Evolutionary conservation across 2,113 vertebrate genomes (phyloP).

Genomic region (Heteronetta atricapilla): DNA sequence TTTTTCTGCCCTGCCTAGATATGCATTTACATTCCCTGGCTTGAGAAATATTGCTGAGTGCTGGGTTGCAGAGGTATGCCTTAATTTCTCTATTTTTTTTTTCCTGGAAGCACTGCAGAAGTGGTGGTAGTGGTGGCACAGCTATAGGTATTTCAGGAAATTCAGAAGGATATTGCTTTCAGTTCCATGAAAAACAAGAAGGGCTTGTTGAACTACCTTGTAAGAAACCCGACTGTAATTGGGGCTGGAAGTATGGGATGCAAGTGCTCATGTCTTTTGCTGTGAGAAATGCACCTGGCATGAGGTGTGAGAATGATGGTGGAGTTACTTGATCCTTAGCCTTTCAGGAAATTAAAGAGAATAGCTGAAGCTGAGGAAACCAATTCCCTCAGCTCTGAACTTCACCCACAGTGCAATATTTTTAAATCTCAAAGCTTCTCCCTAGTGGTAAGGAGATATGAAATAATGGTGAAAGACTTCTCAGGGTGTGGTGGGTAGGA

Average conservation of each 20-base stretch:
- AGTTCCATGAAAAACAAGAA: neutral
- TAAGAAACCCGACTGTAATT: neutral
- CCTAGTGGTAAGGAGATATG: neutral
- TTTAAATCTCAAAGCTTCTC: neutral
- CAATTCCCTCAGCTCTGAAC: neutral
- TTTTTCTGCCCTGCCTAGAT: neutral
- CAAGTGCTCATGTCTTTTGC: neutral
- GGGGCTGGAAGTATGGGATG: neutral
- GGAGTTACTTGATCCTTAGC: neutral
- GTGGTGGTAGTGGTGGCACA: neutral
- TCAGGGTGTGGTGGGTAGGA: neutral
- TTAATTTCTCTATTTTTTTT: neutral
- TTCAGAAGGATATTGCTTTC: neutral
- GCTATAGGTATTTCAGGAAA: neutral
- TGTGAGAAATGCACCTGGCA: neutral
- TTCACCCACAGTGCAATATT: neutral
- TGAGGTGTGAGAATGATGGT: neutral
- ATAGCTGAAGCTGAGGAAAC: neutral
- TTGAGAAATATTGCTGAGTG: neutral
- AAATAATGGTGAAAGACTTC: neutral
- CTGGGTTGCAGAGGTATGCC: neutral
- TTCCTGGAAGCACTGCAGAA: neutral
- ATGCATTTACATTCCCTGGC: neutral
- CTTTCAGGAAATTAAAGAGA: neutral
- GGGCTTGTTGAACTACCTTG: neutral